Evolutionary conservation across 35 echinoderm and acorn worm genomes (phyloP).

Genomic region (Diadema setosum): DNA sequence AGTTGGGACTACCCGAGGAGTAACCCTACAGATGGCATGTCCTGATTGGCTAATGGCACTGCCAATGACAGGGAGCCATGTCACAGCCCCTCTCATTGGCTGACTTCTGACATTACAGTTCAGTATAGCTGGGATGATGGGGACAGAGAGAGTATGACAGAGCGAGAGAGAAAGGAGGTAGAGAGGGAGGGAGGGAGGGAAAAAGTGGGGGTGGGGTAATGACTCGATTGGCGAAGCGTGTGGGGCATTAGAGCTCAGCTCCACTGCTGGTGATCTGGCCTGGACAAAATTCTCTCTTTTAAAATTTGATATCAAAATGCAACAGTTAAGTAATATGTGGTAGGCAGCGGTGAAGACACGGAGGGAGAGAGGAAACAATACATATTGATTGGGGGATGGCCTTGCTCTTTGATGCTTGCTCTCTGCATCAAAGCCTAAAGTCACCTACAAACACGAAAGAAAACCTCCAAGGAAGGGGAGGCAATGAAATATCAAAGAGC

Average conservation of each 20-base stretch:
- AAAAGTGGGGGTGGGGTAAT: neutral
- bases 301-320: neutral
- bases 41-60: neutral
- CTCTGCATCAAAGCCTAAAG: neutral
- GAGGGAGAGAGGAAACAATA: neutral
- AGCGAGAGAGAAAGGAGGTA: neutral
- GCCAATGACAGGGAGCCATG: neutral
- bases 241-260: neutral
- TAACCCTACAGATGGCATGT: neutral
- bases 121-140: neutral
- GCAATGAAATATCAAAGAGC: too few species aligned
- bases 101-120: neutral
- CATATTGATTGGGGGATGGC: neutral
- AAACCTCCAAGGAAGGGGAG: too few species aligned
- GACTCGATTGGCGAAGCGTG: neutral
- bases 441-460: too few species aligned
- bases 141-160: neutral
- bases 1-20: neutral
- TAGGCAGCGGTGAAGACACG: neutral
- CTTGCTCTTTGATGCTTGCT: neutral
- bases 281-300: neutral
- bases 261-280: neutral
- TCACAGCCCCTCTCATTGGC: neutral
- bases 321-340: slow-evolving; percentile 7
- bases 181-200: neutral